Conservation (phyloP, 2,797 vertebrate genomes). For the Cynodonichthys magdalenae region DNA sequence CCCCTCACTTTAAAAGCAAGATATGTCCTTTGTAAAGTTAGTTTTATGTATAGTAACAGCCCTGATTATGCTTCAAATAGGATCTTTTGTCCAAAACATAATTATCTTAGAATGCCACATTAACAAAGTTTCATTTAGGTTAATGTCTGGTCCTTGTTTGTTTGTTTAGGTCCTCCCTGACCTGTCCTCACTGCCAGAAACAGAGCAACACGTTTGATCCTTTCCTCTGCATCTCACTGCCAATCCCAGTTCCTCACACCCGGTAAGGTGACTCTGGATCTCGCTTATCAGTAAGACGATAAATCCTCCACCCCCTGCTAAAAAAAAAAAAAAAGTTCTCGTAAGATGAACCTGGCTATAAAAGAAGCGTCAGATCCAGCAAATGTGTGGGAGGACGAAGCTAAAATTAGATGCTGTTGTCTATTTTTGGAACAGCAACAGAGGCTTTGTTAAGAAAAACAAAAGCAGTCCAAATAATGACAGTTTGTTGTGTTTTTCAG, state of each 20-base stretch:
- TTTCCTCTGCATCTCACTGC: constrained; percentile 98
- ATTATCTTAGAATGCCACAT: no score
- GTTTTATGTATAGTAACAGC: no score
- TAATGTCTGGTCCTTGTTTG: constrained; percentile 14
- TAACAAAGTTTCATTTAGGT: background rate
- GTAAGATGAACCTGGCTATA: constrained; percentile 26
- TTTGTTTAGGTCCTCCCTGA: constrained; percentile 90
- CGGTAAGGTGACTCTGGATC: constrained; percentile 58
- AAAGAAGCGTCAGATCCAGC: constrained; percentile 30
- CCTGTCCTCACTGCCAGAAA: constrained; percentile 99
- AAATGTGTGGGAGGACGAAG: constrained; percentile 41
- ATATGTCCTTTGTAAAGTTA: no score
- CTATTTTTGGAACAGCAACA: constrained; percentile 35
- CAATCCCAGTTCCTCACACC: constrained; percentile 90
- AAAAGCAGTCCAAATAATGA: constrained; percentile 45
- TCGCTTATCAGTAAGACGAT: constrained; percentile 22
- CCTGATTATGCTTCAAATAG: no score
- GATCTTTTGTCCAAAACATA: no score
- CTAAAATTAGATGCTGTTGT: constrained; percentile 61
- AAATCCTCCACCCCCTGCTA: background rate
- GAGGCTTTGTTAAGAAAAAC: constrained; percentile 11
- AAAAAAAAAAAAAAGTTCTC: background rate
- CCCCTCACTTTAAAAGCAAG: no score
- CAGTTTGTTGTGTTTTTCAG: constrained; percentile 72
- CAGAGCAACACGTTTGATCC: constrained; percentile 99